These are phyloP conservation scores for Sardina pilchardus DNA, from an alignment of 2,113 vertebrate species.

Conservation along the genomic window DNA sequence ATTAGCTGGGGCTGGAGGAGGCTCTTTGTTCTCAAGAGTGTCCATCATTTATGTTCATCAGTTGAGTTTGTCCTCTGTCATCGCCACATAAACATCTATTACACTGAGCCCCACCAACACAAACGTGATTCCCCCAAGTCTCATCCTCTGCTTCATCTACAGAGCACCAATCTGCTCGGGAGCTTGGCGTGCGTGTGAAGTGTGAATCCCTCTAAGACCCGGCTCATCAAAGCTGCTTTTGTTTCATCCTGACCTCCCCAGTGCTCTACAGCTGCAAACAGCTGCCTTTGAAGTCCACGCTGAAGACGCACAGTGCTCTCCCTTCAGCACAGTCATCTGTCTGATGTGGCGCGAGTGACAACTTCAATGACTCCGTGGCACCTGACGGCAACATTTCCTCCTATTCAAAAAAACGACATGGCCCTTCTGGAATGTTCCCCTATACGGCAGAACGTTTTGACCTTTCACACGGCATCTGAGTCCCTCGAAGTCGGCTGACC, in stretches of 20 bases:
- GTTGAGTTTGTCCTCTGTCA: not conserved
- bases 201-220: not conserved
- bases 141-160: not conserved
- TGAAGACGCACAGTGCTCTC: not conserved
- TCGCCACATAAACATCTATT: not conserved
- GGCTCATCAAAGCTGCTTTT: not conserved
- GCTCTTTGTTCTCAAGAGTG: not conserved
- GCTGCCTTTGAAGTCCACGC: not conserved
- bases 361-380: not conserved
- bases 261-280: not conserved
- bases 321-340: not conserved
- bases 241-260: not conserved
- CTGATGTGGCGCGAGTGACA: not conserved
- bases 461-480: not conserved
- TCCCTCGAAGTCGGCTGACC: constrained; percentile 9
- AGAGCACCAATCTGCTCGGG: not conserved
- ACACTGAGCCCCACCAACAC: not conserved
- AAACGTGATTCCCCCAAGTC: not conserved
- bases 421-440: not conserved
- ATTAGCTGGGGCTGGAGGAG: not conserved
- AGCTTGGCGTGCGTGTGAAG: not conserved
- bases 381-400: not conserved
- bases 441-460: not conserved
- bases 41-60: not conserved
- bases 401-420: not conserved